These are phyloP conservation scores for Pogona vitticeps DNA, from an alignment of 2,113 vertebrate species.

Conservation along the genomic window DNA sequence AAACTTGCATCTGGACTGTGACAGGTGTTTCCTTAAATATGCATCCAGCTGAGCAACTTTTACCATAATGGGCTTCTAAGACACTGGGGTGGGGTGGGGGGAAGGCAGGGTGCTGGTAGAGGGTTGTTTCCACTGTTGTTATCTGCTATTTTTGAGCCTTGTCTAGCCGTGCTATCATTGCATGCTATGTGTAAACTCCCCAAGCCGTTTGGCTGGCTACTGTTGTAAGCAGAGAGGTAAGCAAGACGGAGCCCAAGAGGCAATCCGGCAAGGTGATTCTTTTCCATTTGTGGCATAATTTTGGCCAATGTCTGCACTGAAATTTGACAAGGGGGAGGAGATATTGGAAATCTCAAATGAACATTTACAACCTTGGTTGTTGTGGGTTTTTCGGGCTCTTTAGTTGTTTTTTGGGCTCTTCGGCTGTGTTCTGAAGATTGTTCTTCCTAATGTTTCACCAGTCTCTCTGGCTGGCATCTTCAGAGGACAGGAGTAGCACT, in stretches of 20 bases:
- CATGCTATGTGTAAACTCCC: not conserved
- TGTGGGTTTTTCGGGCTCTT: no score
- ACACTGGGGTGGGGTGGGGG: slow-evolving; percentile 55
- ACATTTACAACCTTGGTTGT: no score
- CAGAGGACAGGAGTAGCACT: no score
- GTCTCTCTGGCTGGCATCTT: no score
- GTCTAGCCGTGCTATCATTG: slow-evolving; percentile 26
- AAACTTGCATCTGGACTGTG: slow-evolving; percentile 93
- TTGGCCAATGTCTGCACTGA: not conserved
- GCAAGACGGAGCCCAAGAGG: not conserved
- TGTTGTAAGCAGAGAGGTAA: no score
- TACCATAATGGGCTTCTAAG: slow-evolving; percentile 71
- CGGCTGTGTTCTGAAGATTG: no score
- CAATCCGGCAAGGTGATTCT: not conserved
- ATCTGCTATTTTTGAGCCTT: slow-evolving; percentile 65
- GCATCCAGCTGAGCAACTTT: slow-evolving; percentile 74
- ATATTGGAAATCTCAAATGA: no score
- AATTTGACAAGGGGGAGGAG: no score
- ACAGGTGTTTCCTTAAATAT: slow-evolving; percentile 85
- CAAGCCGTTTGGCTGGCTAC: not conserved
- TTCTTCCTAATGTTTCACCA: no score
- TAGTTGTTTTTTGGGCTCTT: no score
- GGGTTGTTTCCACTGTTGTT: slow-evolving; percentile 56
- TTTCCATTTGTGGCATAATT: not conserved
- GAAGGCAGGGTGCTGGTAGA: slow-evolving; percentile 66